These are phyloP conservation scores for Xanthia icteritia DNA, from an alignment of 2,888 invertebrate genomes.

Conservation along the genomic window DNA sequence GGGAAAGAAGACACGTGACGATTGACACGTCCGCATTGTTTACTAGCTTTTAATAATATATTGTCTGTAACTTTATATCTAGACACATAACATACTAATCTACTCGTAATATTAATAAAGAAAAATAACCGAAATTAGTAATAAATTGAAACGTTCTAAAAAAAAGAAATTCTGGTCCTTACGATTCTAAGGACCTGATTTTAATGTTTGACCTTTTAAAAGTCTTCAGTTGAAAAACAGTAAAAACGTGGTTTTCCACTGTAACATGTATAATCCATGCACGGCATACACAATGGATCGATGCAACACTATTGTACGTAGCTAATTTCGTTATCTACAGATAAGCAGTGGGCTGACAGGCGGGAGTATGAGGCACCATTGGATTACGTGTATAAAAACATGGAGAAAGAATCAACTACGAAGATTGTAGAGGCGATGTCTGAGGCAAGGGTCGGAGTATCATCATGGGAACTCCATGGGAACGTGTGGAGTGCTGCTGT, in stretches of 20 bases:
- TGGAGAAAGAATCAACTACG: constrained; percentile 61
- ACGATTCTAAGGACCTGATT: neutral
- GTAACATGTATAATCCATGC: constrained; percentile 56
- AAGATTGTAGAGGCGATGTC: constrained; percentile 63
- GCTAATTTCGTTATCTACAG: constrained; percentile 87
- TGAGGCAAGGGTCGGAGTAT: constrained; percentile 72
- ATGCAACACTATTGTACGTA: constrained; percentile 81
- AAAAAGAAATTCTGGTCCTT: neutral
- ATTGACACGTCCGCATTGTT: constrained; percentile 43
- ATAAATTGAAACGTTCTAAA: neutral
- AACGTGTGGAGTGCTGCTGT: constrained; percentile 84
- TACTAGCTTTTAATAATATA: constrained; percentile 18
- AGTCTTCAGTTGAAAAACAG: neutral
- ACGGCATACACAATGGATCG: constrained; percentile 77
- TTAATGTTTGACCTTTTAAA: neutral
- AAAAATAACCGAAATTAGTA: too few relatives aligned
- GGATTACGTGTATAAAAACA: constrained; percentile 69
- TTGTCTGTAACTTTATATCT: neutral
- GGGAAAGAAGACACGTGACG: constrained; percentile 32
- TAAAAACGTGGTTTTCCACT: constrained; percentile 43
- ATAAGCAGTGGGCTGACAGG: constrained; percentile 85
- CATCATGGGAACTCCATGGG: constrained; percentile 70
- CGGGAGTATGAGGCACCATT: constrained; percentile 77
- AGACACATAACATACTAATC: neutral
- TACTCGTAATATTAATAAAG: neutral